phyloP scores from a whole-genome alignment of 2,113 vertebrate species.

The Trichomycterus rosablanca region DNA sequence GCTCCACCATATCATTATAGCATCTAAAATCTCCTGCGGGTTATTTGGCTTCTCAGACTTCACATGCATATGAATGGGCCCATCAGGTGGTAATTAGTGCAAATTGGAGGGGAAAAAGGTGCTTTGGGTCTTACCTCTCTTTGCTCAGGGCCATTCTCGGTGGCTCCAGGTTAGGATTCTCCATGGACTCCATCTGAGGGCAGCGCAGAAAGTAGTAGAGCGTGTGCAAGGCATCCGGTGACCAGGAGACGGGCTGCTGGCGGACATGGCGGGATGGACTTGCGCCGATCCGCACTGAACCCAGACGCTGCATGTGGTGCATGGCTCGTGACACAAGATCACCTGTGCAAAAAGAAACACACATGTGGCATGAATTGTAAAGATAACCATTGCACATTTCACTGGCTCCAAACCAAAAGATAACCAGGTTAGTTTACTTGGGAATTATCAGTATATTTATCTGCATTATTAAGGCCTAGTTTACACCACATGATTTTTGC shows the following conservation, averaged over 20 bases:
- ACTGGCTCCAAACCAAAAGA: no score
- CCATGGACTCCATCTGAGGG: constrained; percentile 98
- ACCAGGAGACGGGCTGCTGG: constrained; percentile 90
- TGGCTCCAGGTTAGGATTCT: constrained; percentile 97
- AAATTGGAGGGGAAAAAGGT: constrained; percentile 11
- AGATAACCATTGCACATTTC: no score
- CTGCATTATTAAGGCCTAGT: no score
- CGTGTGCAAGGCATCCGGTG: constrained; percentile 92
- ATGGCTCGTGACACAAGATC: constrained; percentile 94
- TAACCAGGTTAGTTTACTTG: no score
- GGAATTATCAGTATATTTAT: no score
- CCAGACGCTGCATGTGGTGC: constrained; percentile 96
- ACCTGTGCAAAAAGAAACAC: constrained; percentile 63
- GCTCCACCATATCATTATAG: constrained; percentile 31
- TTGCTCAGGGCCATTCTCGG: constrained; percentile 93
- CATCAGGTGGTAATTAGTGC: constrained; percentile 42
- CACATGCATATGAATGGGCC: constrained; percentile 31
- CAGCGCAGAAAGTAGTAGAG: constrained; percentile 98
- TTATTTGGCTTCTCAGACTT: constrained; percentile 19
- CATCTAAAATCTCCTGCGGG: constrained; percentile 24
- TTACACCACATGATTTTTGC: no score
- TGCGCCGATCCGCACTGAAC: constrained; percentile 74
- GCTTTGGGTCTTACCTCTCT: constrained; percentile 75
- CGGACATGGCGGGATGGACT: constrained; percentile 84
- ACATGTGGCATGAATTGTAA: constrained; percentile 2